Percentiles rank a stretch among this genome's conserved stretches.
phyloP scores from a whole-genome alignment of 2,888 invertebrate species.

The Synergus japonicus region DNA sequence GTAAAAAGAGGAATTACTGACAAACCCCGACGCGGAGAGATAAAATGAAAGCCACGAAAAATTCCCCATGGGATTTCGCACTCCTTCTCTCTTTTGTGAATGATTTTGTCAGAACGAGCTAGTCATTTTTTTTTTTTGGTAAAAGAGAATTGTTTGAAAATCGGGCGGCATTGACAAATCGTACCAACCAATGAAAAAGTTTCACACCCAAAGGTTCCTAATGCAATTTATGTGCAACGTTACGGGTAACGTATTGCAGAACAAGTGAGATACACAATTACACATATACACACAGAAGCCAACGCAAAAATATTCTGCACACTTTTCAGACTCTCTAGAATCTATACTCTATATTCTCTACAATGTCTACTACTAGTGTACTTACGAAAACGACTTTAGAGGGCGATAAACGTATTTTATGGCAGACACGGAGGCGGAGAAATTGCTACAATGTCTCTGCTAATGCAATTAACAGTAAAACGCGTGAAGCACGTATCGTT shows the following conservation, averaged over 20 bases:
- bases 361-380: slow-evolving; percentile 21
- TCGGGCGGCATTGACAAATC: neutral
- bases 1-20: neutral
- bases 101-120: neutral
- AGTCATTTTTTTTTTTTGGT: neutral
- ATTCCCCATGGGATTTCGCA: neutral
- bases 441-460: slow-evolving; percentile 54
- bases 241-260: neutral
- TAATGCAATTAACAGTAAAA: slow-evolving; percentile 62
- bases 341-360: neutral
- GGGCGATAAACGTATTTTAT: slow-evolving; percentile 65
- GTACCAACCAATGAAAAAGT: neutral
- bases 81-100: neutral
- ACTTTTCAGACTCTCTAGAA: neutral
- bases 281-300: neutral
- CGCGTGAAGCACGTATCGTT: slow-evolving; percentile 43
- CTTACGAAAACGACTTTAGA: slow-evolving; percentile 55
- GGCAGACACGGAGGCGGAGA: slow-evolving; percentile 44
- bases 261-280: neutral
- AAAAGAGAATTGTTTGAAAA: neutral
- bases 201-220: neutral
- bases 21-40: neutral
- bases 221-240: slow-evolving; percentile 3
- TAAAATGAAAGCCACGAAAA: neutral
- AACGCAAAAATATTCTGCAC: neutral